A percentile compares a stretch with the other conserved stretches of the same genome.
Evolutionary conservation across 2,888 invertebrate species (phyloP).

Genomic region (Deilephila porcellus): DNA sequence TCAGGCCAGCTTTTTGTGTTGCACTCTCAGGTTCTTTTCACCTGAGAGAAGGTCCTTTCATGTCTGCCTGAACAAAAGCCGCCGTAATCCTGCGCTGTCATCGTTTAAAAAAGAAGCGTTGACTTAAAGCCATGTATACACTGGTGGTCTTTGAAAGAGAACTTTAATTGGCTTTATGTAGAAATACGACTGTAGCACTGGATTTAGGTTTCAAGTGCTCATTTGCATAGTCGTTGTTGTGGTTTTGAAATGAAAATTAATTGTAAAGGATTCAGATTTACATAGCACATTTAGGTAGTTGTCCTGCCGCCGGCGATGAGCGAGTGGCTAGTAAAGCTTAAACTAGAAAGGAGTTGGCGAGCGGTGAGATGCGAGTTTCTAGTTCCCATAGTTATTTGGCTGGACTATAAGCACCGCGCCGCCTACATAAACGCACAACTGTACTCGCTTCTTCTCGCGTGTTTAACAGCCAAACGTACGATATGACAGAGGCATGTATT

Average conservation of each 20-base stretch:
- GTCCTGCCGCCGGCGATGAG: too few species aligned
- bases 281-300: too few species aligned
- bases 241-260: not conserved
- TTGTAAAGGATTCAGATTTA: not conserved
- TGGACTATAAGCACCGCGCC: too few species aligned
- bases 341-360: too few species aligned
- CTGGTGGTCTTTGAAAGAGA: conserved; percentile 14
- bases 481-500: too few species aligned
- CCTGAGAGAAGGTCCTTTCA: conserved; percentile 44
- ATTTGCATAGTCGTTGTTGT: too few species aligned
- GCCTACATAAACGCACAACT: too few species aligned
- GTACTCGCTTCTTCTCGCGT: too few species aligned
- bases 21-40: conserved; percentile 36
- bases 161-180: conserved; percentile 25
- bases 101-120: conserved; percentile 40
- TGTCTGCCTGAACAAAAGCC: conserved; percentile 46
- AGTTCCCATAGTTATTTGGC: too few species aligned
- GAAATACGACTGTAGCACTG: not conserved
- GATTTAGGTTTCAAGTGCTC: not conserved
- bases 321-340: too few species aligned
- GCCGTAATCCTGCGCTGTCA: conserved; percentile 46
- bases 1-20: conserved; percentile 34
- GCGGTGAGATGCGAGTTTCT: too few species aligned
- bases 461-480: too few species aligned
- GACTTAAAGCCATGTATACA: conserved; percentile 26